Evolutionary conservation across 2,797 vertebrate species (phyloP), one percentile per base, ranked within the genome.

Genomic region (Arnoldichthys spilopterus): DNA sequence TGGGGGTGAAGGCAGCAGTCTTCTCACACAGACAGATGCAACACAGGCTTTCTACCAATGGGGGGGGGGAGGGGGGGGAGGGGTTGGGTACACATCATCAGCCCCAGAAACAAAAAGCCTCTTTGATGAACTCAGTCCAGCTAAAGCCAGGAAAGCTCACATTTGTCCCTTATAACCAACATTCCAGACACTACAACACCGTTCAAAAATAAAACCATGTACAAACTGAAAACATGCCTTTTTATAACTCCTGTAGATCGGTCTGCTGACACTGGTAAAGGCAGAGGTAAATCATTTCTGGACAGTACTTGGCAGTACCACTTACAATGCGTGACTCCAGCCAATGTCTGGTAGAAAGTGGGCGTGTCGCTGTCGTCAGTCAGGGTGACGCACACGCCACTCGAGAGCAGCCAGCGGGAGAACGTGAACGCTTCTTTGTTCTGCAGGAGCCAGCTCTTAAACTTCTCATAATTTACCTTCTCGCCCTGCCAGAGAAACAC

Each of bases 361-460:
- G 98, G 98, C 11, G 97, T 99, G 91, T 99, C 98, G 6, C 97
- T 99, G 86, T 99, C 98, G 69, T 99, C 97, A 0, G 98, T 99
- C 83, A 99, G 96, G 0, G 98, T 99, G 75, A 99, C 97, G 11
- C 96, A 98, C 8, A 98, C 96, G 49, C 97, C 96, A 76, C 96
- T 96, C 1, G 98, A 98, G 0, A 99, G 94, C 22, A 99, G 94
- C 98, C 98, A 99, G 78, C 98, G 93, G 82, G 98, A 98, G 87
- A 99, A 94, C 0, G 97, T 98, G 91, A 99, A 98, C 47, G 97
- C 96, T 74, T 99, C 97, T 89, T 98, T 99, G 90, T 99, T 98
- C 90, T 96, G 94, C 63, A 98, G 89, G 1, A 99, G 94, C 98
- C 98, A 99, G 89, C 84, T 94, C 91, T 93, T 96, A 92, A 99